These are phyloP conservation scores for Sanderia malayensis DNA, from an alignment of 30 jellyfish, hydroid and myxozoan genomes.

Conservation along the genomic window DNA sequence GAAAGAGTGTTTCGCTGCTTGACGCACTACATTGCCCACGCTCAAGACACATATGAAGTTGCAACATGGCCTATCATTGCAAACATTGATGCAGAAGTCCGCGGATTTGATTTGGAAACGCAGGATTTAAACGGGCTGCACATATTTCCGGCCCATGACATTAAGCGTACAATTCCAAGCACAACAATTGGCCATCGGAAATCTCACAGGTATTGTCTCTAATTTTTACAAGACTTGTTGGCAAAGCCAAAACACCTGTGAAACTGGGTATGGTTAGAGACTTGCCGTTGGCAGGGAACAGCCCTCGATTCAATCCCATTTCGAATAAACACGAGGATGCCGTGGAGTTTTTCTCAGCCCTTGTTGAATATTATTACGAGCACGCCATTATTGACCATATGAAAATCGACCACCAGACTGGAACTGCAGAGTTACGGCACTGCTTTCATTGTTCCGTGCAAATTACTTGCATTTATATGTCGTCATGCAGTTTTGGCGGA, in stretches of 20 bases:
- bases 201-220: background rate
- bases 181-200: background rate
- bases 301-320: slow-evolving; percentile 1
- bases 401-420: background rate
- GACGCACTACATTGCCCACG: background rate
- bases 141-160: background rate
- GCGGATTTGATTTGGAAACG: background rate
- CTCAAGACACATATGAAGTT: too few species aligned
- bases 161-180: background rate
- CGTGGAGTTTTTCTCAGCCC: slow-evolving; percentile 1
- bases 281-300: background rate
- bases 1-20: background rate
- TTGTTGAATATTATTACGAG: background rate
- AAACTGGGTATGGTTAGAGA: slow-evolving; percentile 4
- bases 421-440: background rate
- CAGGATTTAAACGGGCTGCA: background rate
- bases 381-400: background rate
- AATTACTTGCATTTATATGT: too few species aligned
- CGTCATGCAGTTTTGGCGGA: too few species aligned
- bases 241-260: background rate
- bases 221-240: background rate
- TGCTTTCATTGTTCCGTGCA: slow-evolving; percentile 18
- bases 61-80: too few species aligned
- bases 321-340: slow-evolving; percentile 5
- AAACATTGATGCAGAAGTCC: background rate